These are phyloP conservation scores for Trachemys scripta DNA, from an alignment of 2,113 vertebrate genomes.

Conservation along the genomic window DNA sequence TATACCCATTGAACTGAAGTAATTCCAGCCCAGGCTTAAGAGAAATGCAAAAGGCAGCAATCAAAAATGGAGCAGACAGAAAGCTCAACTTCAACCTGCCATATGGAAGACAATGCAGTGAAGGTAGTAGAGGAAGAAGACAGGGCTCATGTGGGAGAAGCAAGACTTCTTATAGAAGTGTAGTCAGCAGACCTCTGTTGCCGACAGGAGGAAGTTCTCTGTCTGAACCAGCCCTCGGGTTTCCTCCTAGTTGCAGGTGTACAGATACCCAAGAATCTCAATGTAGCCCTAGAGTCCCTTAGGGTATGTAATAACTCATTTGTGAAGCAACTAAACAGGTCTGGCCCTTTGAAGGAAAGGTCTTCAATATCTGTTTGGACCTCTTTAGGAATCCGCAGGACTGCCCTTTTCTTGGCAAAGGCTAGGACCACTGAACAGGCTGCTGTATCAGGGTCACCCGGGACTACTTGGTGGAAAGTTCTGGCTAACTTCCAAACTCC, in stretches of 20 bases:
- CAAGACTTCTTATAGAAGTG: background rate
- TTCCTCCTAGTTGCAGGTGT: background rate
- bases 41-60: background rate
- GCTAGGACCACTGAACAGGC: background rate
- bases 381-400: background rate
- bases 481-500: background rate
- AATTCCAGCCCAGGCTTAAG: background rate
- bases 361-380: background rate
- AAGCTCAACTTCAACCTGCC: background rate
- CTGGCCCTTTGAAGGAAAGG: background rate
- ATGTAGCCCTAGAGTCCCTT: background rate
- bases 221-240: background rate
- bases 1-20: background rate
- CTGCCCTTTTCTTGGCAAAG: background rate
- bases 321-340: background rate
- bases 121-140: background rate
- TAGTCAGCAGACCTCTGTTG: background rate
- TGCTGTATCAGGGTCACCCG: background rate
- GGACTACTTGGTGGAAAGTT: background rate
- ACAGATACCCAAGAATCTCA: background rate
- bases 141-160: background rate
- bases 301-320: background rate
- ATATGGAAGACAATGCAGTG: background rate
- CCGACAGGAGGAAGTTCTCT: background rate
- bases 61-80: background rate